Evolutionary conservation across 2,797 vertebrate genomes (phyloP).

Genomic region (Parambassis ranga): DNA sequence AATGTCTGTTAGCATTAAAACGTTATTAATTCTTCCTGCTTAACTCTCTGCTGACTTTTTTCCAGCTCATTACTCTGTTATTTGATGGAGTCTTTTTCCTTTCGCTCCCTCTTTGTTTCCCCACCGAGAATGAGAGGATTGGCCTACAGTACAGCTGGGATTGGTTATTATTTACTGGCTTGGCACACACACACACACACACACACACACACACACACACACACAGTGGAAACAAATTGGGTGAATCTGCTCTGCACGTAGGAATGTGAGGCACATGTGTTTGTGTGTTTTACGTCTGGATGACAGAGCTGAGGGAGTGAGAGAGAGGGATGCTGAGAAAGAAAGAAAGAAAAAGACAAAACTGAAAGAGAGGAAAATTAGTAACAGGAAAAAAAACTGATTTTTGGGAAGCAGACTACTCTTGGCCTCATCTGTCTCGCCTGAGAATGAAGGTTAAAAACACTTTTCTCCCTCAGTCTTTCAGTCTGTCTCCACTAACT

Average conservation of each 20-base stretch:
- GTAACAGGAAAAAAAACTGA: slow-evolving; percentile 8
- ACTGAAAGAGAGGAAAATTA: slow-evolving; percentile 1
- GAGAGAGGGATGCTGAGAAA: slow-evolving; percentile 37
- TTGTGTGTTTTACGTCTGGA: slow-evolving; percentile 73
- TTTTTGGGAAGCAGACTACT: slow-evolving; percentile 24
- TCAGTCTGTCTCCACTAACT: neutral
- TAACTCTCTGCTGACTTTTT: slow-evolving; percentile 39
- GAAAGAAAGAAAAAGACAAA: slow-evolving; percentile 15
- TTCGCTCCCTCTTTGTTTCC: slow-evolving; percentile 40
- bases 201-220: slow-evolving; percentile 23
- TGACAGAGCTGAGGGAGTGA: slow-evolving; percentile 66
- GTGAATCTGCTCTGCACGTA: slow-evolving; percentile 80
- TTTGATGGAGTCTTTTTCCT: slow-evolving; percentile 46
- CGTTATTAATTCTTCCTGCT: slow-evolving; percentile 33
- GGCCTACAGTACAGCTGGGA: slow-evolving; percentile 75
- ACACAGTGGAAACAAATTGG: slow-evolving; percentile 80
- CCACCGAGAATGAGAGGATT: slow-evolving; percentile 51
- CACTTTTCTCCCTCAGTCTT: slow-evolving; percentile 21
- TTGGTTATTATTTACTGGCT: slow-evolving; percentile 84
- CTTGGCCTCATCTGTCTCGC: slow-evolving; percentile 29
- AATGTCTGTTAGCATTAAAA: slow-evolving; percentile 29
- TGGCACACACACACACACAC: slow-evolving; percentile 51
- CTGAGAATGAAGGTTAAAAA: slow-evolving; percentile 30
- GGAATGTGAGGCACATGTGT: slow-evolving; percentile 78
- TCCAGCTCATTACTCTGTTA: slow-evolving; percentile 52